Base-by-base conservation (phyloP, 2,113 vertebrate species). In the Cacatua alba region DNA sequence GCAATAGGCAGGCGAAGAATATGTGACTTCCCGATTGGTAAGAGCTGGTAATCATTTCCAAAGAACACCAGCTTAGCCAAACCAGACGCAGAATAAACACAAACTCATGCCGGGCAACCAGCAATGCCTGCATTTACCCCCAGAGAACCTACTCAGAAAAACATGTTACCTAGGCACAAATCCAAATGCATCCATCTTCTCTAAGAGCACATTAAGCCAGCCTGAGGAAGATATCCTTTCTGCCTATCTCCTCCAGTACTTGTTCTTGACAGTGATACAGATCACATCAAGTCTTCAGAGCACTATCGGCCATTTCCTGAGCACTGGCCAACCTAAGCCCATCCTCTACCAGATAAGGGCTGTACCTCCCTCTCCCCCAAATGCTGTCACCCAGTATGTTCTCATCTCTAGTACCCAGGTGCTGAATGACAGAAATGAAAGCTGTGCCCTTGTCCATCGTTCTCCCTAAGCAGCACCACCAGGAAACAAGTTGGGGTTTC, bases 11-110 rank as follows among this genome's bases (percentile, higher is more conserved):
- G 33, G 35, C 18, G 17, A 77, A 83, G 48, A 86, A 41, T 88
- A 88, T 74, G 77, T 88, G 87, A 29, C 49, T 90, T 93, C 41
- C 17, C 1, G 5, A 92, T 43, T 75, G 68, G 33, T 74, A 67
- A 83, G 43, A 74, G 59, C 86, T 90, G 64, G 60, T 88, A 93
- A 86, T 64, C 2, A 70, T 70, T 94, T 71, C 80, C 76, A 80
- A 67, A 51, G 65, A 80, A 78, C 10, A 21, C 37, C 43, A 65
- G 44, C 84, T 92, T 76, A 95, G 72, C 69, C 94, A 81, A 85
- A 80, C 48, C 44, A 60, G 94, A 39, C 19, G 55, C 69, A 91
- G 86, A 94, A 78, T n/a, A 92, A 95, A 92, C 48, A 92, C 48
- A 26, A 49, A 20, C 6, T 76, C 62, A 62, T 23, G 31, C 79